Percentiles rank a stretch among this genome's conserved stretches.
These are phyloP conservation scores for Acrocyrtus sp. DNA, from an alignment of 2,888 invertebrate genomes.

Conservation along the genomic window DNA sequence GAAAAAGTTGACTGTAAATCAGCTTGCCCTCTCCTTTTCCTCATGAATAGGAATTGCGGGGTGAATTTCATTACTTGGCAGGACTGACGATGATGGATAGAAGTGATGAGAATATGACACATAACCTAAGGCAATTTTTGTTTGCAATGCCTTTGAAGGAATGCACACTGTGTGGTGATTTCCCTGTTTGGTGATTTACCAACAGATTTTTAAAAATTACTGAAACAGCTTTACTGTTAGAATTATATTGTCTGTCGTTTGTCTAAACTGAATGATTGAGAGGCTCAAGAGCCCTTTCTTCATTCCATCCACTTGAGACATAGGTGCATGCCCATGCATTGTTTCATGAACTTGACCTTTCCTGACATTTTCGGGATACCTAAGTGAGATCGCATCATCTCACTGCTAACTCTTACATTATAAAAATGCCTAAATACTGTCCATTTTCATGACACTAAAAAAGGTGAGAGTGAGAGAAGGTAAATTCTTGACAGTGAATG, in stretches of 20 bases:
- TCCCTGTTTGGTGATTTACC: constrained; percentile 2
- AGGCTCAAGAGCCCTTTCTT: not conserved
- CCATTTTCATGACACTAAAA: not conserved
- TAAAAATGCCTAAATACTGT: not conserved
- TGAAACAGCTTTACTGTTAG: too few relatives aligned
- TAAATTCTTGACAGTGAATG: not conserved
- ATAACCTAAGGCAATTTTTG: constrained; percentile 22
- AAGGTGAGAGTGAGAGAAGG: not conserved
- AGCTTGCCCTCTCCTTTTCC: too few relatives aligned
- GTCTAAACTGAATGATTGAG: not conserved
- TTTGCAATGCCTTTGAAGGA: not conserved
- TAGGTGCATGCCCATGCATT: constrained; percentile 12
- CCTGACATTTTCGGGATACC: not conserved
- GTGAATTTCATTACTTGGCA: too few relatives aligned
- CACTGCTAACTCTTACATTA: not conserved
- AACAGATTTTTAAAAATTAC: too few relatives aligned
- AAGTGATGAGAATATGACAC: too few relatives aligned
- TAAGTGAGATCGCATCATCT: not conserved
- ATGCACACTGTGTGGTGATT: not conserved
- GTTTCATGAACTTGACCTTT: constrained; percentile 45
- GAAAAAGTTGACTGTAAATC: too few relatives aligned
- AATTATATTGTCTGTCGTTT: not conserved
- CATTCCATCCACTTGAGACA: too few relatives aligned
- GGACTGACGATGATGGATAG: too few relatives aligned
- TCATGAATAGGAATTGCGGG: too few relatives aligned